A percentile compares a stretch with the other conserved stretches of the same genome.
Conservation (phyloP, 2,888 invertebrate genomes). For the Villa cingulata region DNA sequence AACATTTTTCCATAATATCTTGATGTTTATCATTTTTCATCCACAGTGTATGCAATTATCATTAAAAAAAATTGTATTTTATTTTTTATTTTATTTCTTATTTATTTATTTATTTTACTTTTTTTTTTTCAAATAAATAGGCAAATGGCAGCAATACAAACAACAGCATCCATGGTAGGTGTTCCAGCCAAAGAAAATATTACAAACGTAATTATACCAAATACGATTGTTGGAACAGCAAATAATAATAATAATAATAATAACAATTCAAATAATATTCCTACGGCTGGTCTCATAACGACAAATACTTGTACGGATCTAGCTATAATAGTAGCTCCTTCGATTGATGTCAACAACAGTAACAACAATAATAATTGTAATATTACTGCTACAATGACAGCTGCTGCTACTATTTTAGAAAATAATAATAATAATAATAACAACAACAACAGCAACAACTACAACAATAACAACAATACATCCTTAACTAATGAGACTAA, state of each 20-base stretch:
- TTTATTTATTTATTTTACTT: too few species aligned
- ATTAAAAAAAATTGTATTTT: background rate
- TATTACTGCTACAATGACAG: background rate
- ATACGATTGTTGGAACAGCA: too few species aligned
- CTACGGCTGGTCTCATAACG: too few species aligned
- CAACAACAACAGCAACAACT: background rate
- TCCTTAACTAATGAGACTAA: background rate
- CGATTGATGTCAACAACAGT: background rate
- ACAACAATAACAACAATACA: background rate
- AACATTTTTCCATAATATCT: too few species aligned
- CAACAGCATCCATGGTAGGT: background rate
- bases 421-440: background rate
- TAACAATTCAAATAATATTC: too few species aligned
- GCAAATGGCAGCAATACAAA: conserved; percentile 5
- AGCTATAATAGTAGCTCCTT: too few species aligned
- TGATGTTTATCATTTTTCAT: background rate
- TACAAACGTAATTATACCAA: too few species aligned
- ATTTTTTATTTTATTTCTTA: background rate
- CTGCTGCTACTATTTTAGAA: too few species aligned
- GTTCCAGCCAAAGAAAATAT: too few species aligned
- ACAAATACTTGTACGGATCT: too few species aligned
- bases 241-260: too few species aligned
- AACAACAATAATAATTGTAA: background rate
- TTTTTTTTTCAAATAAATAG: too few species aligned
- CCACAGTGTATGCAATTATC: background rate